These are phyloP conservation scores for Nesoenas mayeri DNA, from an alignment of 2,113 vertebrate species.

Conservation along the genomic window DNA sequence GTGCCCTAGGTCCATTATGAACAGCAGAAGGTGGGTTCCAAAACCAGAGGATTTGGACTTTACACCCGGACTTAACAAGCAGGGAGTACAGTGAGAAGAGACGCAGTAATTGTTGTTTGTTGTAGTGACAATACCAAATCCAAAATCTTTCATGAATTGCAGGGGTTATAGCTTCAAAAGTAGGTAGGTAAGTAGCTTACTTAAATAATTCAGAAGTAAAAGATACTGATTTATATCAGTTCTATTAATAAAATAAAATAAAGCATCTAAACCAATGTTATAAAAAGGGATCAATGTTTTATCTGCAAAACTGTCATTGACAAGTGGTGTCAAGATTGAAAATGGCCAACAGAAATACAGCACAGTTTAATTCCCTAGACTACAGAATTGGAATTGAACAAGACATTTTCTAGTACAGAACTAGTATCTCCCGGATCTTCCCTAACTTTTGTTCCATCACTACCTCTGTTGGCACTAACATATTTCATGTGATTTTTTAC, in stretches of 20 bases:
- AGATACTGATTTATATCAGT: not conserved
- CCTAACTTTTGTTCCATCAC: not conserved
- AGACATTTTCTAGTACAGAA: not conserved
- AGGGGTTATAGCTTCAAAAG: not conserved
- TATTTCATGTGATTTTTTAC: not conserved
- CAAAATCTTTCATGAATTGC: not conserved
- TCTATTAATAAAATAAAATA: not conserved
- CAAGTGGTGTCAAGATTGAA: not conserved
- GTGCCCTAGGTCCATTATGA: not conserved
- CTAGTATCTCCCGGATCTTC: not conserved
- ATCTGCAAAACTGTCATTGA: not conserved
- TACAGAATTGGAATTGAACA: not conserved
- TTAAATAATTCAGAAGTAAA: not conserved
- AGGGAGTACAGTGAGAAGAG: not conserved
- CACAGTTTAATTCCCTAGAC: not conserved
- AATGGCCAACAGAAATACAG: not conserved
- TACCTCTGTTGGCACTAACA: not conserved
- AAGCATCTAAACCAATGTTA: not conserved
- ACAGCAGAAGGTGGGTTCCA: not conserved
- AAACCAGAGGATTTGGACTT: not conserved
- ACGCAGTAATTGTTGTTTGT: not conserved
- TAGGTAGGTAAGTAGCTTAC: not conserved
- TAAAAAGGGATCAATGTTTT: not conserved
- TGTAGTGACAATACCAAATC: not conserved
- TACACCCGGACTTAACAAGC: not conserved